Conservation (phyloP, 2,888 invertebrate species). For the Drosophila tripunctata region DNA sequence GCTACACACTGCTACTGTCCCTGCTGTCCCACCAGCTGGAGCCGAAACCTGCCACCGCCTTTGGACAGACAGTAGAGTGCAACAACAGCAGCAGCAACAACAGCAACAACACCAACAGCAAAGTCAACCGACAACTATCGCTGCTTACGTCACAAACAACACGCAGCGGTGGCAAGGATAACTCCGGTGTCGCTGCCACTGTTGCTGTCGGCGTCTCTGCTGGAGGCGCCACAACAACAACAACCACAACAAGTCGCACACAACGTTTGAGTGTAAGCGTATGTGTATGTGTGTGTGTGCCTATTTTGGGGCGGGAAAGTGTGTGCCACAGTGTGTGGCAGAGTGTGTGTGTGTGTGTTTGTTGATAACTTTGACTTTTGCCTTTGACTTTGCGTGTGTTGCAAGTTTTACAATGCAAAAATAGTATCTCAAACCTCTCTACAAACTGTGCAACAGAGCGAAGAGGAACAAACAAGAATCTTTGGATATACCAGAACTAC, state of each 20-base stretch:
- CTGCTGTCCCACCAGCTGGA: conserved; percentile 54
- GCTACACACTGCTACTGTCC: conserved; percentile 6
- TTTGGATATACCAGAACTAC: background rate
- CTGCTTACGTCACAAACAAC: conserved; percentile 86
- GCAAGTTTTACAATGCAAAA: background rate
- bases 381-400: background rate
- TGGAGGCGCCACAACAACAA: conserved; percentile 46
- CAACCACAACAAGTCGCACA: conserved; percentile 83
- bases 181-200: conserved; percentile 84
- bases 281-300: conserved; percentile 26
- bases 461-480: background rate
- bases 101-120: conserved; percentile 85
- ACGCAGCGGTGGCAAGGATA: conserved; percentile 85
- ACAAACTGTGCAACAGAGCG: conserved; percentile 6
- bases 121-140: conserved; percentile 88
- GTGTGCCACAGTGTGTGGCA: no score
- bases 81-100: conserved; percentile 84
- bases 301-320: conserved; percentile 2
- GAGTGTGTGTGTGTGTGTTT: background rate
- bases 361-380: conserved; percentile 6
- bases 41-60: conserved; percentile 86
- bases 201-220: conserved; percentile 13
- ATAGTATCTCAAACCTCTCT: background rate
- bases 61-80: conserved; percentile 87
- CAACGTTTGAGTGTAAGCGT: conserved; percentile 91